A percentile compares a stretch with the other conserved stretches of the same genome.
Evolutionary conservation across 2,888 invertebrate species (phyloP).

Genomic region (Papilio protenor): DNA sequence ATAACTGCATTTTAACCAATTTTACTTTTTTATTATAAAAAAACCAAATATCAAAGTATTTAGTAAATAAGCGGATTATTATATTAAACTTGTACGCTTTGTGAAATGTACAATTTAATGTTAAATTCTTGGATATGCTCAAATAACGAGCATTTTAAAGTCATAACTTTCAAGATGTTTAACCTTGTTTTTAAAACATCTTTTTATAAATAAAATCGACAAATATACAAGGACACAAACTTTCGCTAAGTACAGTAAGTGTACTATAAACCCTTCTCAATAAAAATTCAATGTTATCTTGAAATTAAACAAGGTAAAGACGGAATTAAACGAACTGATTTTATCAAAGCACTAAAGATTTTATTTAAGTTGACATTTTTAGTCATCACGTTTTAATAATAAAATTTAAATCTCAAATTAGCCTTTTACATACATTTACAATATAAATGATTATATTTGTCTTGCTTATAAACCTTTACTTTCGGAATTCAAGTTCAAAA

Average conservation of each 20-base stretch:
- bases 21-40: not conserved
- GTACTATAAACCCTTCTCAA: constrained; percentile 15
- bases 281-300: constrained; percentile 3
- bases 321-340: not conserved
- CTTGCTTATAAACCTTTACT: no score
- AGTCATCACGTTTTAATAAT: not conserved
- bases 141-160: not conserved
- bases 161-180: not conserved
- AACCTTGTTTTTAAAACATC: constrained; percentile 1
- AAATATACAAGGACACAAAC: not conserved
- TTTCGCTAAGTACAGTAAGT: constrained; percentile 2
- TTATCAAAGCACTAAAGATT: not conserved
- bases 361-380: not conserved
- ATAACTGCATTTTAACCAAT: not conserved
- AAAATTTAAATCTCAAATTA: not conserved
- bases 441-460: no score
- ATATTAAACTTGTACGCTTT: not conserved
- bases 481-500: no score
- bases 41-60: not conserved
- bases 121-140: not conserved
- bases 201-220: constrained; percentile 5
- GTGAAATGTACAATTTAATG: not conserved
- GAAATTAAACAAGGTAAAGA: not conserved
- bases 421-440: not conserved
- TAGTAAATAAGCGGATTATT: not conserved